Evolutionary conservation across 2,797 vertebrate species (phyloP).

Genomic region (Lepus townsendii): DNA sequence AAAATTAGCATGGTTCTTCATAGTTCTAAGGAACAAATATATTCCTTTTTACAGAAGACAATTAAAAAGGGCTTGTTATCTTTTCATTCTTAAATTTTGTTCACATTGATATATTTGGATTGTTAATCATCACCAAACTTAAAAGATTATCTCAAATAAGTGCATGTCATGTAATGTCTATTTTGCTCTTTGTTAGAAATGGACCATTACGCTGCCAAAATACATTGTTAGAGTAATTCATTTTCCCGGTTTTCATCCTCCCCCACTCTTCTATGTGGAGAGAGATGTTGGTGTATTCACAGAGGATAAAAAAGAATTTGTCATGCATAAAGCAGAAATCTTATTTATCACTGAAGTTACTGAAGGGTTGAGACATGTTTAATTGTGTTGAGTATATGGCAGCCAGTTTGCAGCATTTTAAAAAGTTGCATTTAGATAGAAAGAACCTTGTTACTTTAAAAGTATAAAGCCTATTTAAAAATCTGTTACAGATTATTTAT

Average conservation of each 20-base stretch:
- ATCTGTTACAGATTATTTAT: constrained; percentile 11
- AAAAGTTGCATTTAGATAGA: constrained; percentile 21
- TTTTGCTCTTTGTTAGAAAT: constrained; percentile 71
- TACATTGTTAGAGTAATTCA: constrained; percentile 59
- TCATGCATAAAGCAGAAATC: constrained; percentile 72
- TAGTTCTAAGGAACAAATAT: constrained; percentile 50
- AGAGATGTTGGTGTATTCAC: constrained; percentile 30
- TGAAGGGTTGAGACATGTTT: constrained; percentile 54
- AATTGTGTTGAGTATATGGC: constrained; percentile 43
- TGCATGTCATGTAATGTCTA: constrained; percentile 8
- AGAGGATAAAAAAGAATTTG: constrained; percentile 60
- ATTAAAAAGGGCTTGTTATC: background rate
- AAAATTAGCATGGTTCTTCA: constrained; percentile 61
- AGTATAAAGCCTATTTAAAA: constrained; percentile 28
- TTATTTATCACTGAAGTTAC: constrained; percentile 66
- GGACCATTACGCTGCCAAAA: constrained; percentile 56
- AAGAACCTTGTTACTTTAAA: constrained; percentile 50
- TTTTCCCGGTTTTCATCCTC: constrained; percentile 37
- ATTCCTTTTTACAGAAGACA: constrained; percentile 5
- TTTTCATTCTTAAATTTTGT: constrained; percentile 45
- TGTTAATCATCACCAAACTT: constrained; percentile 44
- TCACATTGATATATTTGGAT: constrained; percentile 49
- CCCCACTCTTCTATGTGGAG: background rate
- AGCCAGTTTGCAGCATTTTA: constrained; percentile 33
- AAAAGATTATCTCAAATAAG: constrained; percentile 62